Conservation (phyloP, 2,888 invertebrate species). For the Acrocera orbiculus region DNA sequence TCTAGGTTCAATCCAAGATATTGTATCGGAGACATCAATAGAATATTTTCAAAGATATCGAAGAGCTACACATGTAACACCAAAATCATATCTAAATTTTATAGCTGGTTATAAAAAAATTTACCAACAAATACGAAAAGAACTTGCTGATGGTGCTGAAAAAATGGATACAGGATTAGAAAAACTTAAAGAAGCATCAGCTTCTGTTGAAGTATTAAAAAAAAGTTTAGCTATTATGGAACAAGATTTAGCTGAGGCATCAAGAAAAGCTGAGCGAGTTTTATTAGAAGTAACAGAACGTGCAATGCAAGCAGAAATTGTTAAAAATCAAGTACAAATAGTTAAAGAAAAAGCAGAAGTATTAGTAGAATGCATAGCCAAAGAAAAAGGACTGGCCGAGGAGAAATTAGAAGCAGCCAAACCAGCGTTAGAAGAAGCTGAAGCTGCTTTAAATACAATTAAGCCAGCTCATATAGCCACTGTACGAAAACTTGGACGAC, state of each 20-base stretch:
- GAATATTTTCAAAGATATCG: conserved; percentile 86
- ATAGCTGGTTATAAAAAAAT: conserved; percentile 90
- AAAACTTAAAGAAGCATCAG: conserved; percentile 87
- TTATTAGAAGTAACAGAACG: conserved; percentile 79
- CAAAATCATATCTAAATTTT: conserved; percentile 91
- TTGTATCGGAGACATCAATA: conserved; percentile 65
- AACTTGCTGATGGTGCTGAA: conserved; percentile 73
- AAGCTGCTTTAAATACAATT: conserved; percentile 85
- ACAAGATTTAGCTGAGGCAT: conserved; percentile 79
- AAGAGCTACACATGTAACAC: conserved; percentile 88
- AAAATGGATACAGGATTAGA: conserved; percentile 92
- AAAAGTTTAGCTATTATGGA: conserved; percentile 89
- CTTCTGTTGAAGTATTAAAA: conserved; percentile 79
- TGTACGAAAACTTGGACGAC: conserved; percentile 83
- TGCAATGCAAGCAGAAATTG: conserved; percentile 88
- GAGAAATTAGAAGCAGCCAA: conserved; percentile 88
- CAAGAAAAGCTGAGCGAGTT: conserved; percentile 77
- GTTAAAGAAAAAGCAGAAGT: conserved; percentile 92
- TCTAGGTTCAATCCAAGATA: conserved; percentile 84
- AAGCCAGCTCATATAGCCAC: conserved; percentile 93
- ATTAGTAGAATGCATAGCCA: conserved; percentile 67
- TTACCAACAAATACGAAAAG: conserved; percentile 73
- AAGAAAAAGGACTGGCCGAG: conserved; percentile 81
- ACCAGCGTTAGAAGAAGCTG: conserved; percentile 89
- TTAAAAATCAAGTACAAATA: conserved; percentile 87